Conservation (phyloP, 2,113 vertebrate genomes). For the Opisthocomus hoazin region DNA sequence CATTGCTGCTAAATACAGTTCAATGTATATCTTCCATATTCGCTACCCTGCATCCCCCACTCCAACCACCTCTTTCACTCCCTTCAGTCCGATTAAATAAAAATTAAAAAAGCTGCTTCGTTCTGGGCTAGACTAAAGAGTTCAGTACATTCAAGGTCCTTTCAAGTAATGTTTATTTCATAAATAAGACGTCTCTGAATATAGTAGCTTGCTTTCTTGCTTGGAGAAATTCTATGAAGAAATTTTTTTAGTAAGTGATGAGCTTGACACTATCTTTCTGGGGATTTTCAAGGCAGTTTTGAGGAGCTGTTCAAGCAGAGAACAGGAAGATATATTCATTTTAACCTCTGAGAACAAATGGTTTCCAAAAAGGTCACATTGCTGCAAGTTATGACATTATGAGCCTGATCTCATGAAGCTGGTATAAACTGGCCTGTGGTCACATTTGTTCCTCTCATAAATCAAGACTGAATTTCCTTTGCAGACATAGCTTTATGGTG, state of each 20-base stretch:
- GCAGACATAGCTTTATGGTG: background rate
- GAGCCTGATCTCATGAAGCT: background rate
- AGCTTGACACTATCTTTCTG: background rate
- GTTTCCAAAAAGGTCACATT: constrained; percentile 9
- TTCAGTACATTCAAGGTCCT: background rate
- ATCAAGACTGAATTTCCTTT: background rate
- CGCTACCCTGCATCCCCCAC: background rate
- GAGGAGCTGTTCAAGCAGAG: background rate
- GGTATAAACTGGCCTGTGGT: background rate
- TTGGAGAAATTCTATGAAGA: background rate
- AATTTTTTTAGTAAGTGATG: background rate
- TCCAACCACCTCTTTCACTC: background rate
- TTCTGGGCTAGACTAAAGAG: background rate
- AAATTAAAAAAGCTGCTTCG: background rate
- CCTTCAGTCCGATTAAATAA: background rate
- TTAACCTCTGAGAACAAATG: background rate
- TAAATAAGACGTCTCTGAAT: background rate
- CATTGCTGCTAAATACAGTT: background rate
- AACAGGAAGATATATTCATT: background rate
- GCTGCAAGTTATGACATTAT: background rate
- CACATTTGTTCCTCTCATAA: background rate
- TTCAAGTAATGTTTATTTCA: background rate
- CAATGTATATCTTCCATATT: background rate
- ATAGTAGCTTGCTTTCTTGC: background rate
- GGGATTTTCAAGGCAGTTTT: background rate